Evolutionary conservation across 92 coral and sea anemone species (phyloP), one percentile per base, ranked within the genome.

Genomic region (Nematostella vectensis): DNA sequence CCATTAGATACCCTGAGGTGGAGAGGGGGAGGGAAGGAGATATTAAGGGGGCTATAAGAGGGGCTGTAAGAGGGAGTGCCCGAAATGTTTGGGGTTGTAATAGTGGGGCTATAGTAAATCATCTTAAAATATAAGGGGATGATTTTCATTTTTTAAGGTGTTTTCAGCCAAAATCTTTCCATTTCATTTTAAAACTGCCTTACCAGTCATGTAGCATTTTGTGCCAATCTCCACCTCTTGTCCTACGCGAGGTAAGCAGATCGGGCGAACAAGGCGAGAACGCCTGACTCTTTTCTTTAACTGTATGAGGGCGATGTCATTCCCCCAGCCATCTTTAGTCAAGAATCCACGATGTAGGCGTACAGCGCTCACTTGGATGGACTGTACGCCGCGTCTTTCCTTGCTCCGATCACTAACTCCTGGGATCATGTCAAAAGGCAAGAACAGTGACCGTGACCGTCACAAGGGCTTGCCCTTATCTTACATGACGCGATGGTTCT

Each of bases 371-470:
- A 68, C 82, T 9, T 39, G 29, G 19, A 76, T 54, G 3, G 47
- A 65, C 26, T 68, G 71, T 12, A 68, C 82, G 1, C 66, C 68
- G 1, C 47, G 48, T 43, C 68, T 76, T 15, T 57, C 51, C 36
- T 76, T 62, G 31, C 71, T 68, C 47, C 75, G 82, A 40, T 76
- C 67, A 44, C 63, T 61, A 22, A 68, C 64, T 4, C 82, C 82
- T 76, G 39, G 9, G 38, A 36, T 25, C 6, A 55, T 2, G 26
- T 28, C 25, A 25, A 2, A 17, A 18, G 12, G 1, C 29, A 59
- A 12, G 42, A n/a, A n/a, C n/a, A n/a, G n/a, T n/a, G n/a, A n/a
- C n/a, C n/a, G n/a, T n/a, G n/a, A n/a, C n/a, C n/a, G n/a, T n/a
- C n/a, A n/a, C n/a, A n/a, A n/a, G n/a, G n/a, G n/a, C n/a, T n/a